A percentile compares a stretch with the other conserved stretches of the same genome.
Conservation (phyloP, 2,797 vertebrate species). For the Schizopygopsis pylzovi region DNA sequence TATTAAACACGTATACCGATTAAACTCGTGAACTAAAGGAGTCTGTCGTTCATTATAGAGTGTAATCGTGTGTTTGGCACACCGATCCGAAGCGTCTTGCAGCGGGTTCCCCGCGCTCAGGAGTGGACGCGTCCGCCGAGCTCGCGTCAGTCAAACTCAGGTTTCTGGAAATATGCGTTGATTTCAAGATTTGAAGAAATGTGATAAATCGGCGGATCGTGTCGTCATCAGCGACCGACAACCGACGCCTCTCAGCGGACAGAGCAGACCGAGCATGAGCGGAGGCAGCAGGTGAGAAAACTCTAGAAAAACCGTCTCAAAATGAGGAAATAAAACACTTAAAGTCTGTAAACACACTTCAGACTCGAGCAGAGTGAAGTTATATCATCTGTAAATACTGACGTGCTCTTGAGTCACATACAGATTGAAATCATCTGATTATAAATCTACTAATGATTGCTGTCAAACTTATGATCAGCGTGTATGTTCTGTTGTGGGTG, state of each 20-base stretch:
- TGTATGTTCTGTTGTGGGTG: background rate
- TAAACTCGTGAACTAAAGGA: rapidly evolving
- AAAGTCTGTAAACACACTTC: background rate
- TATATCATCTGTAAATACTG: background rate
- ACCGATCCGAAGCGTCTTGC: background rate
- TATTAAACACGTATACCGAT: background rate
- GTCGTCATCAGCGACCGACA: constrained; percentile 1
- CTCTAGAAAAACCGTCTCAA: background rate
- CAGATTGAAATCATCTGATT: background rate
- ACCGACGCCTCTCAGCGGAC: background rate
- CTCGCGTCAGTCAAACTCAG: background rate
- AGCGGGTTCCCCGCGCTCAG: background rate
- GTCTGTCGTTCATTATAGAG: background rate
- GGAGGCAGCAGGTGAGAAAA: constrained; percentile 10
- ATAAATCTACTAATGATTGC: background rate
- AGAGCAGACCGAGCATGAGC: background rate
- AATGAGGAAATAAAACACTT: background rate
- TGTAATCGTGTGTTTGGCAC: background rate
- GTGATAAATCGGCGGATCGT: background rate
- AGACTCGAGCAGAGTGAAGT: background rate
- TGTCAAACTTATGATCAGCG: background rate
- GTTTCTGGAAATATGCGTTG: background rate
- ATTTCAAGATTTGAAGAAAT: background rate
- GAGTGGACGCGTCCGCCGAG: background rate
- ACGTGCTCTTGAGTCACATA: background rate